Percentiles rank a stretch among this genome's conserved stretches.
Evolutionary conservation across 2,888 invertebrate genomes (phyloP).

Genomic region (Taphrorychus bicolor): DNA sequence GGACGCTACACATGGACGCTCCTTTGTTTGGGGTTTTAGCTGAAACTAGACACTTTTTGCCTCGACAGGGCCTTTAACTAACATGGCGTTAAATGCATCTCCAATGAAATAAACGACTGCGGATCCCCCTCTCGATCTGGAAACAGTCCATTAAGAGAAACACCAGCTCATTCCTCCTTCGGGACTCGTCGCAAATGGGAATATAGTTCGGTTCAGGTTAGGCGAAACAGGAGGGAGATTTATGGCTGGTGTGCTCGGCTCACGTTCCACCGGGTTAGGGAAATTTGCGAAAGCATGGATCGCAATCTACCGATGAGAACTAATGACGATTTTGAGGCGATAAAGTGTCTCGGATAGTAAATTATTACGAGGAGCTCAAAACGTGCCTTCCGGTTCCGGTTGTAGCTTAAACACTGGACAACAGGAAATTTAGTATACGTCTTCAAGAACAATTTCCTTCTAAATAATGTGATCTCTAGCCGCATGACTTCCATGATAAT

Average conservation of each 20-base stretch:
- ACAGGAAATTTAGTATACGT: neutral
- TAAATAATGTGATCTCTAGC: no score
- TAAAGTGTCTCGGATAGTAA: conserved; percentile 28
- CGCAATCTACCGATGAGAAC: conserved; percentile 34
- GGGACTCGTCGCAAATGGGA: conserved; percentile 21
- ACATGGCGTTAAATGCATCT: neutral
- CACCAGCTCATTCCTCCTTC: conserved; percentile 14
- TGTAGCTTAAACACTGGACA: neutral
- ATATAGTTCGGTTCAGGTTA: conserved; percentile 16
- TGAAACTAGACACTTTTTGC: conserved; percentile 8
- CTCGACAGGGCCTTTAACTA: neutral
- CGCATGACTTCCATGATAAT: no score
- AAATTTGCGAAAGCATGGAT: conserved; percentile 27
- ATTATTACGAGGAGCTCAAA: conserved; percentile 23
- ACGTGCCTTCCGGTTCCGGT: conserved; percentile 16
- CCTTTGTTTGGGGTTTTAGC: conserved; percentile 25
- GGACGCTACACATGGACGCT: neutral
- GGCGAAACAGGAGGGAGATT: conserved; percentile 25
- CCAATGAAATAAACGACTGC: neutral
- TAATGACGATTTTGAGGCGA: conserved; percentile 37
- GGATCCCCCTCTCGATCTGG: neutral
- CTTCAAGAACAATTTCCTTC: neutral
- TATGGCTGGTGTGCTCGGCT: conserved; percentile 23
- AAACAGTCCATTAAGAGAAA: neutral
- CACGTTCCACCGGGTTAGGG: conserved; percentile 28